Percentiles rank a stretch among this genome's conserved stretches.
phyloP scores from a whole-genome alignment of 1,140 invertebrate species.

The Drosophila hydei region DNA sequence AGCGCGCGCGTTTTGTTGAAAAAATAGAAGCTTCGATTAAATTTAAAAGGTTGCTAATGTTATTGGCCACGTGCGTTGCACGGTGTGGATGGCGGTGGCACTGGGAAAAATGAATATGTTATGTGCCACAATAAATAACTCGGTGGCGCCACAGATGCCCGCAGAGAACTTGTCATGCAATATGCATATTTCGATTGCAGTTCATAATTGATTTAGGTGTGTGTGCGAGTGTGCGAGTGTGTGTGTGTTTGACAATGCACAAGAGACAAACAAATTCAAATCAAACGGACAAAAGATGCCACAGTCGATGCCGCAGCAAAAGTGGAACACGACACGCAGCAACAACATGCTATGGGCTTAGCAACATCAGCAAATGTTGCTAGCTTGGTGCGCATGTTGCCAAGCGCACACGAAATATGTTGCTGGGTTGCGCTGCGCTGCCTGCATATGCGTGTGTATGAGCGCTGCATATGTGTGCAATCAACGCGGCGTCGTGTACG shows the following conservation, averaged over 20 bases:
- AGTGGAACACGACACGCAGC: conserved; percentile 29
- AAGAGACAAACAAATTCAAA: conserved; percentile 76
- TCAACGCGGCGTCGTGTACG: conserved; percentile 6
- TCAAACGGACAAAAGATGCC: conserved; percentile 66
- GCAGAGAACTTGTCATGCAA: conserved; percentile 30
- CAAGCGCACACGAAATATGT: conserved; percentile 3
- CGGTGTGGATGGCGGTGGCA: neutral
- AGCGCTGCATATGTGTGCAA: conserved; percentile 35
- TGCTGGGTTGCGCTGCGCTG: conserved; percentile 13
- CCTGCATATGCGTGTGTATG: conserved; percentile 18
- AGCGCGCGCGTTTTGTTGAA: conserved; percentile 46
- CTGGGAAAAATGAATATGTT: conserved; percentile 37
- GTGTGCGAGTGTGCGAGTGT: neutral
- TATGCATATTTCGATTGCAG: conserved; percentile 49
- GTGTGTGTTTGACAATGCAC: conserved; percentile 41
- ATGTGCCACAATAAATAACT: conserved; percentile 45
- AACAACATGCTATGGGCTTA: conserved; percentile 22
- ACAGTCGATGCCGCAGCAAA: conserved; percentile 19
- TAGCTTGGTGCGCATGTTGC: conserved; percentile 73
- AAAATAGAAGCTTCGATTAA: conserved; percentile 71
- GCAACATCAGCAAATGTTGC: conserved; percentile 56
- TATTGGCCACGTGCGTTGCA: conserved; percentile 51
- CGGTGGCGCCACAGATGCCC: conserved; percentile 30
- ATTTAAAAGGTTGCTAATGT: conserved; percentile 76
- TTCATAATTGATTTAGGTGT: conserved; percentile 46